These are phyloP conservation scores for Sebastolobus alascanus DNA, from an alignment of 2,797 vertebrate species.

Conservation along the genomic window DNA sequence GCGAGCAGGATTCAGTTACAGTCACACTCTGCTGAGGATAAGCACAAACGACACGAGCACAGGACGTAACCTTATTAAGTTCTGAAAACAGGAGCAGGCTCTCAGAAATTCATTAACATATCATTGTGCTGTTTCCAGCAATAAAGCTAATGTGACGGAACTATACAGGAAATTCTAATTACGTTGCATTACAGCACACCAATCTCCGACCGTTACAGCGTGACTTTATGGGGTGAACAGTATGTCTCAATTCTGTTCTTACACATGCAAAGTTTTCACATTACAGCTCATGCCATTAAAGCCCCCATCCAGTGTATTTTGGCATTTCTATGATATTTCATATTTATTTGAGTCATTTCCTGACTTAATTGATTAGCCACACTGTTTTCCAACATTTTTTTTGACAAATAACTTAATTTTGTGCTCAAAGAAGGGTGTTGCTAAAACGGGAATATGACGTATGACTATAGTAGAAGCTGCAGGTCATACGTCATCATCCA, in stretches of 20 bases:
- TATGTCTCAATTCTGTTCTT: conserved; percentile 13
- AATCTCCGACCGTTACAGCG: conserved; percentile 1
- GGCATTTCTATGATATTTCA: too few species aligned
- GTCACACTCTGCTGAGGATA: conserved; percentile 37
- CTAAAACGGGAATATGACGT: too few species aligned
- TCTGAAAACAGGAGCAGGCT: conserved; percentile 18
- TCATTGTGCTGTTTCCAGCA: conserved; percentile 12
- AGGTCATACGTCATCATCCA: too few species aligned
- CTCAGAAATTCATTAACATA: conserved; percentile 28
- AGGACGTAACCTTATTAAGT: conserved; percentile 33
- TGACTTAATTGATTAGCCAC: too few species aligned
- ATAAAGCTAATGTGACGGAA: conserved; percentile 31
- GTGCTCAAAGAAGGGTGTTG: too few species aligned
- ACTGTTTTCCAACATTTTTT: too few species aligned
- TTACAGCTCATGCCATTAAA: background rate
- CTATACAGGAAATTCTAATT: conserved; percentile 8
- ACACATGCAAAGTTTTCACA: conserved; percentile 13
- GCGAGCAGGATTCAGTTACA: conserved; percentile 29
- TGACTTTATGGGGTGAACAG: conserved; percentile 2
- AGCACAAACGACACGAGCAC: conserved; percentile 32
- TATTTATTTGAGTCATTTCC: too few species aligned
- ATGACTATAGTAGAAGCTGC: too few species aligned
- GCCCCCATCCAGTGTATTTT: too few species aligned
- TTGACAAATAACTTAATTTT: too few species aligned
- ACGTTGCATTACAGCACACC: background rate